These are phyloP conservation scores for Gymnarchus niloticus DNA, from an alignment of 2,113 vertebrate species.

Conservation along the genomic window DNA sequence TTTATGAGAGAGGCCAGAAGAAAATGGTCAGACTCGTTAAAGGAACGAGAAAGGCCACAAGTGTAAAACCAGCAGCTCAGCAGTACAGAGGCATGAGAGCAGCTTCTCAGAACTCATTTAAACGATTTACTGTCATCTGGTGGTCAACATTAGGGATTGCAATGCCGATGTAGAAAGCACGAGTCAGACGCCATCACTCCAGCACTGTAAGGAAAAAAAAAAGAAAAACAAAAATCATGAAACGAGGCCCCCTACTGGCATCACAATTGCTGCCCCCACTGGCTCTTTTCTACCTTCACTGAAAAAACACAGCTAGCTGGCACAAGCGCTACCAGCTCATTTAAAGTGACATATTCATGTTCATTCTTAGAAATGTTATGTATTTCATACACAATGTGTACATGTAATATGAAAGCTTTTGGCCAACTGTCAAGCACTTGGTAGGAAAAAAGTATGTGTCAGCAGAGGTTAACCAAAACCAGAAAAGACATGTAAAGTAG, in stretches of 20 bases:
- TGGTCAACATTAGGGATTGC: neutral
- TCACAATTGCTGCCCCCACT: neutral
- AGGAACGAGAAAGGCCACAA: too few relatives aligned
- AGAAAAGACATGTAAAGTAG: neutral
- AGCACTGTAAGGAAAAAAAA: neutral
- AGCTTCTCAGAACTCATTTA: too few relatives aligned
- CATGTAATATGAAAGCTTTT: neutral
- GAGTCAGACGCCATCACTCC: neutral
- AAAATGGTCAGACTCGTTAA: too few relatives aligned
- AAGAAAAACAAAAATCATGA: neutral
- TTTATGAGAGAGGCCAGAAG: too few relatives aligned
- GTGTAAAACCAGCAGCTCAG: too few relatives aligned
- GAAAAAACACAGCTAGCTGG: neutral
- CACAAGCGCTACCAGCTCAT: neutral
- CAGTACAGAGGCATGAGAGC: too few relatives aligned
- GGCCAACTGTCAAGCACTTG: neutral
- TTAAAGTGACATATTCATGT: neutral
- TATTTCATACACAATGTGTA: neutral
- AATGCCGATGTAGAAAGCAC: neutral
- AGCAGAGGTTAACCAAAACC: neutral
- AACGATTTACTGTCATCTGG: conserved; percentile 7
- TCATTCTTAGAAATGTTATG: too few relatives aligned
- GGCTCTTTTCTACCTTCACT: neutral
- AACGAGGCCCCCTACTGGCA: neutral
- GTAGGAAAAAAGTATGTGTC: neutral